These are phyloP conservation scores for Rhipidura dahli DNA, from an alignment of 2,113 vertebrate species.

Conservation along the genomic window DNA sequence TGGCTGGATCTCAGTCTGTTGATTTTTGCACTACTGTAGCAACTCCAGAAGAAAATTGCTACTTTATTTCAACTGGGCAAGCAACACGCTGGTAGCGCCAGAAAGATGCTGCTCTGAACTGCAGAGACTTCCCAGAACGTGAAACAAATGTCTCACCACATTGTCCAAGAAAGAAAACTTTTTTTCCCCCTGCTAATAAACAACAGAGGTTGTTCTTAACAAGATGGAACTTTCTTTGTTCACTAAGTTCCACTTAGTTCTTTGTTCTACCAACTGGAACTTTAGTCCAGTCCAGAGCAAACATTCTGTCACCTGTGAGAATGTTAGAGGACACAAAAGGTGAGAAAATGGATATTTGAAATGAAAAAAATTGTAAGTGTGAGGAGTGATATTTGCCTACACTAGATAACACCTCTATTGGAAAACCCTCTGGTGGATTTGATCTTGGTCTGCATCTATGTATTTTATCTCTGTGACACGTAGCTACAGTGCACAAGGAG, in stretches of 20 bases:
- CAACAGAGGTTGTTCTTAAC: background rate
- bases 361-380: background rate
- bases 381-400: background rate
- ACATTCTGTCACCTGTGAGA: background rate
- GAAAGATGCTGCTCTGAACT: background rate
- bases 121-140: background rate
- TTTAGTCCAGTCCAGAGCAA: background rate
- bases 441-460: background rate
- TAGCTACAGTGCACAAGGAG: background rate
- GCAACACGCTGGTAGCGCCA: background rate
- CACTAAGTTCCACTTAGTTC: background rate
- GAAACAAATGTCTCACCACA: background rate
- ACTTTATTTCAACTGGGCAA: background rate
- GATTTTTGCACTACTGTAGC: background rate
- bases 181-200: background rate
- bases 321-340: background rate
- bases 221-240: background rate
- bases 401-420: fast-evolving
- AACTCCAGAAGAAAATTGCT: background rate
- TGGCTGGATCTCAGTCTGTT: background rate
- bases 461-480: background rate
- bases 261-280: background rate
- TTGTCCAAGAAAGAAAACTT: background rate
- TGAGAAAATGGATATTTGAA: background rate
- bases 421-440: background rate